Percentiles rank a stretch among this genome's conserved stretches.
phyloP scores from a whole-genome alignment of 2,888 invertebrate genomes.

The Miltochrista miniata region DNA sequence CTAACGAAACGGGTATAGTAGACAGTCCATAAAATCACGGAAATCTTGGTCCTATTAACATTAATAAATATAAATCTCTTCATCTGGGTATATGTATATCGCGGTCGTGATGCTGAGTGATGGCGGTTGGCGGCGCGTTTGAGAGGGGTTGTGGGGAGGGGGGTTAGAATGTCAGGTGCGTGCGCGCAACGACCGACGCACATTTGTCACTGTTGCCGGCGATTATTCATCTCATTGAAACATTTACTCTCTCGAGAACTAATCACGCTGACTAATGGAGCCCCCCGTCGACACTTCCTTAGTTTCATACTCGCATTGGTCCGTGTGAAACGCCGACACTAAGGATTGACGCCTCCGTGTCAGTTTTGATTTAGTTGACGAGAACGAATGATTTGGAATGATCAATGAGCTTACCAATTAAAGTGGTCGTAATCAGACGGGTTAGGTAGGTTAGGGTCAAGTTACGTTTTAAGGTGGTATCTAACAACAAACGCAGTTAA shows the following conservation, averaged over 20 bases:
- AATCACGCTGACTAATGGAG: slow-evolving; percentile 82
- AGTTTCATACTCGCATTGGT: slow-evolving; percentile 66
- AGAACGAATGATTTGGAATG: slow-evolving; percentile 61
- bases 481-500: not conserved
- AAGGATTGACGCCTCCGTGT: slow-evolving; percentile 52
- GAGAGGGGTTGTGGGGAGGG: slow-evolving; percentile 66
- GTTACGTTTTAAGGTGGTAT: not conserved
- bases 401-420: slow-evolving; percentile 53
- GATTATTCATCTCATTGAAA: slow-evolving; percentile 83
- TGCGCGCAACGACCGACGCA: slow-evolving; percentile 66
- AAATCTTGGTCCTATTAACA: slow-evolving; percentile 56
- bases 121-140: slow-evolving; percentile 63
- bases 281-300: slow-evolving; percentile 81
- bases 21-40: slow-evolving; percentile 35
- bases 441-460: slow-evolving; percentile 15
- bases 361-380: slow-evolving; percentile 59
- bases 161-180: slow-evolving; percentile 78
- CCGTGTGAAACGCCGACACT: slow-evolving; percentile 55
- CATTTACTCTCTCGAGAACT: slow-evolving; percentile 79
- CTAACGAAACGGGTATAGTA: slow-evolving; percentile 26
- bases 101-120: slow-evolving; percentile 71
- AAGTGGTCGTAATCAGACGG: slow-evolving; percentile 25
- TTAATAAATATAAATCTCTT: slow-evolving; percentile 81
- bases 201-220: slow-evolving; percentile 82
- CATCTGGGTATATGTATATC: slow-evolving; percentile 61